Evolutionary conservation across 2,113 vertebrate species (phyloP).

Genomic region (Brienomyrus longianalis): DNA sequence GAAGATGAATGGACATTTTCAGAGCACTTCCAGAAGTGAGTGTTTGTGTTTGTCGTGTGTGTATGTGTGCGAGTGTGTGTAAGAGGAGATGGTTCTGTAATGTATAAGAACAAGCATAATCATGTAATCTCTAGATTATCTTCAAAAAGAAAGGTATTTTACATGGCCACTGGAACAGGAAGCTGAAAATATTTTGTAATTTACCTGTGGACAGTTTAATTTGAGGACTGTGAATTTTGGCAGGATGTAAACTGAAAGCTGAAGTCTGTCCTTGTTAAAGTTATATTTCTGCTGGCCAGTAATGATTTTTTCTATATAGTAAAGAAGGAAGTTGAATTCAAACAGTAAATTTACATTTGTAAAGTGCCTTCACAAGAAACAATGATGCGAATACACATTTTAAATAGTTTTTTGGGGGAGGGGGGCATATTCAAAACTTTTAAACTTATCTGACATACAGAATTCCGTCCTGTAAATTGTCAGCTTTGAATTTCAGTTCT

Average conservation of each 20-base stretch:
- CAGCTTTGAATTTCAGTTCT: neutral
- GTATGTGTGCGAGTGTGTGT: neutral
- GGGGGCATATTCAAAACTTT: neutral
- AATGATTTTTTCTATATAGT: neutral
- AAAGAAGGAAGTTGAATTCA: neutral
- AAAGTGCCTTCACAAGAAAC: neutral
- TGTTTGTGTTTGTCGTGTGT: neutral
- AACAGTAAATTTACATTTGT: neutral
- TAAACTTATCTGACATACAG: neutral
- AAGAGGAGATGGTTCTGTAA: neutral
- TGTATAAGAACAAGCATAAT: neutral
- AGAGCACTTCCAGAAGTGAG: neutral
- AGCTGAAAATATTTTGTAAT: neutral
- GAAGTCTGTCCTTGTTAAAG: neutral
- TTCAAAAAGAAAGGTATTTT: neutral
- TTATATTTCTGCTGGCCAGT: neutral
- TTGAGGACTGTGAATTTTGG: neutral
- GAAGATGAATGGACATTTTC: slow-evolving; percentile 5
- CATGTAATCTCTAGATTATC: neutral
- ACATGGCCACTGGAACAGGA: neutral
- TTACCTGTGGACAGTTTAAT: neutral
- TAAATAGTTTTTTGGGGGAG: neutral
- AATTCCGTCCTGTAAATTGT: neutral
- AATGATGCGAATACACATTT: neutral
- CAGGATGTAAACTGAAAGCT: neutral